Conservation (phyloP, 2,888 invertebrate species). For the Diadegma fenestrale region DNA sequence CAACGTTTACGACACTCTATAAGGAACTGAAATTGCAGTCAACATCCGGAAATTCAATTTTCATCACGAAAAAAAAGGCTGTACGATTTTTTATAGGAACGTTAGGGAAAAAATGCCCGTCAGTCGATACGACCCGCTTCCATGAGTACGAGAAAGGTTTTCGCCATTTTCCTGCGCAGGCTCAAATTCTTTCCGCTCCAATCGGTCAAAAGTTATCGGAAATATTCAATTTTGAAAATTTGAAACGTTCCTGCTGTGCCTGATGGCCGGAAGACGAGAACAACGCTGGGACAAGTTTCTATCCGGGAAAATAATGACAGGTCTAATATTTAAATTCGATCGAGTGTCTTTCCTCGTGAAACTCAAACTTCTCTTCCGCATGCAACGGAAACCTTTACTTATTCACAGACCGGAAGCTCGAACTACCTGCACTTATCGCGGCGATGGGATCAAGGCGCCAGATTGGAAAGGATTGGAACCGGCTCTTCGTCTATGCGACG, state of each 20-base stretch:
- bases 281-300: neutral
- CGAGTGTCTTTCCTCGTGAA: constrained; percentile 45
- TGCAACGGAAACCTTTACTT: constrained; percentile 20
- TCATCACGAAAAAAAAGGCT: neutral
- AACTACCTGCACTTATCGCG: constrained; percentile 56
- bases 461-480: constrained; percentile 59
- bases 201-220: no score
- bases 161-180: no score
- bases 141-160: no score
- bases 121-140: no score
- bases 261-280: neutral
- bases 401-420: constrained; percentile 56
- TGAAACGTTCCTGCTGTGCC: no score
- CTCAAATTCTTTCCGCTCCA: no score
- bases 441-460: constrained; percentile 51
- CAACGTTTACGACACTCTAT: neutral
- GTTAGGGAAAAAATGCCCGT: neutral
- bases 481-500: constrained; percentile 10
- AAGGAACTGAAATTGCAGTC: neutral
- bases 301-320: constrained; percentile 44
- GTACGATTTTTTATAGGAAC: neutral
- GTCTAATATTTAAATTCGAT: constrained; percentile 65
- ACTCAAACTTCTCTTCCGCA: constrained; percentile 13
- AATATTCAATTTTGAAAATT: no score
- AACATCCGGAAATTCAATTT: neutral